A percentile compares a stretch with the other conserved stretches of the same genome.
Evolutionary conservation across 1,140 invertebrate species (phyloP).

Genomic region (Pomacea maculata): DNA sequence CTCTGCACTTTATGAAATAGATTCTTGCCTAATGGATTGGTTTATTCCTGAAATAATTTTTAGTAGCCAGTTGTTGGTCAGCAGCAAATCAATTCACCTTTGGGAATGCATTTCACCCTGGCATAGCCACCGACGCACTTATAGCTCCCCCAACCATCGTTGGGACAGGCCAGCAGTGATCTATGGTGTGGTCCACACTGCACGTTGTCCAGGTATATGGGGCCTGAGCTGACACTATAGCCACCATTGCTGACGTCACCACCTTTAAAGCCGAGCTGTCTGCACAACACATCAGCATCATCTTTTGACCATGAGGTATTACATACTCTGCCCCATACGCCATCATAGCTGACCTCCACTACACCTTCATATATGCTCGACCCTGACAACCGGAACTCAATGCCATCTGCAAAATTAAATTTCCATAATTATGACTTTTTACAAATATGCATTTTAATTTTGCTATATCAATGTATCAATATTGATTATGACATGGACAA

Average conservation of each 20-base stretch:
- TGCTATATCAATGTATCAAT: not conserved
- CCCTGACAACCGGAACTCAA: slow-evolving; percentile 35
- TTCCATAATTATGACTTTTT: slow-evolving; percentile 11
- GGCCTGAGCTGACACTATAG: slow-evolving; percentile 33
- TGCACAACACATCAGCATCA: slow-evolving; percentile 53
- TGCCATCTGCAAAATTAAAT: slow-evolving; percentile 22
- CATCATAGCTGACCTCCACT: slow-evolving; percentile 51
- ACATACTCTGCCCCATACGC: slow-evolving; percentile 53
- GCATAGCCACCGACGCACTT: slow-evolving; percentile 34
- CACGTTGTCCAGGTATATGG: slow-evolving; percentile 45
- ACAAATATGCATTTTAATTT: not conserved
- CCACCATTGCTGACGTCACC: slow-evolving; percentile 34
- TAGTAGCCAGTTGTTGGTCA: too few species aligned
- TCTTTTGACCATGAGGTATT: slow-evolving; percentile 45
- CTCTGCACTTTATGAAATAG: too few species aligned
- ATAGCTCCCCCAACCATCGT: slow-evolving; percentile 40
- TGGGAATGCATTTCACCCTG: slow-evolving; percentile 33
- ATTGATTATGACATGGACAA: not conserved
- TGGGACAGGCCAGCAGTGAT: slow-evolving; percentile 41
- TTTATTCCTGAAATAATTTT: too few species aligned
- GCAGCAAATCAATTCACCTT: too few species aligned
- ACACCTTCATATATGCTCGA: slow-evolving; percentile 66
- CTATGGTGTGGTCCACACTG: slow-evolving; percentile 40
- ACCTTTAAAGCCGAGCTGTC: slow-evolving; percentile 48
- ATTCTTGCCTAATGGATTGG: too few species aligned